Evolutionary conservation across 2,888 invertebrate genomes (phyloP).

Genomic region (Leptinotarsa peninsularis): DNA sequence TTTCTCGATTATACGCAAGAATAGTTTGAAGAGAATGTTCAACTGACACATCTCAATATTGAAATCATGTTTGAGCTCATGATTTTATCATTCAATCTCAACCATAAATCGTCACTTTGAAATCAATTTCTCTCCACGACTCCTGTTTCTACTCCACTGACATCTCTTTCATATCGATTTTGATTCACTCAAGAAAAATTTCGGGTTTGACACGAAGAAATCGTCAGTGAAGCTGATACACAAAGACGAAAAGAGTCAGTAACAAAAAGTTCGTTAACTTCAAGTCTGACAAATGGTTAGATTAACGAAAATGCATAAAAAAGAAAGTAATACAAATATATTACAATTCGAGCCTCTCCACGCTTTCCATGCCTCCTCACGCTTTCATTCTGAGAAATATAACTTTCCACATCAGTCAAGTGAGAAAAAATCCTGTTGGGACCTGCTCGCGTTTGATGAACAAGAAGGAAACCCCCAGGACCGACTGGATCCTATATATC

Average conservation of each 20-base stretch:
- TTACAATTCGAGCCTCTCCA: background rate
- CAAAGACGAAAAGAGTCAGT: background rate
- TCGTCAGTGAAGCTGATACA: background rate
- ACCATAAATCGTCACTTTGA: too few relatives aligned
- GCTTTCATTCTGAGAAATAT: background rate
- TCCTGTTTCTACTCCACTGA: too few relatives aligned
- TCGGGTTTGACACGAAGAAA: background rate
- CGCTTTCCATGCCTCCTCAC: background rate
- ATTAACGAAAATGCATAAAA: too few relatives aligned
- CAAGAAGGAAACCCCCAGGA: conserved; percentile 4
- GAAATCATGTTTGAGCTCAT: too few relatives aligned
- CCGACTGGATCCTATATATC: conserved; percentile 14
- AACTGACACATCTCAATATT: too few relatives aligned
- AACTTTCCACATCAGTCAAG: conserved; percentile 13
- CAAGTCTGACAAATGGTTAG: too few relatives aligned
- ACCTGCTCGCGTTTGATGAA: conserved; percentile 11
- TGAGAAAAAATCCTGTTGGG: background rate
- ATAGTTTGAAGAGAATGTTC: too few relatives aligned
- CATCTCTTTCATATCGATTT: background rate
- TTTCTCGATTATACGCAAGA: too few relatives aligned
- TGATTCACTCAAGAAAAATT: background rate
- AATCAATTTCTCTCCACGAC: too few relatives aligned
- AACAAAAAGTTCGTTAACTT: too few relatives aligned
- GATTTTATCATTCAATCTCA: too few relatives aligned
- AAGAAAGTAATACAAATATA: background rate